Percentiles rank a stretch among this genome's conserved stretches.
These are phyloP conservation scores for Oxytorus armatus DNA, from an alignment of 2,888 invertebrate genomes.

Conservation along the genomic window DNA sequence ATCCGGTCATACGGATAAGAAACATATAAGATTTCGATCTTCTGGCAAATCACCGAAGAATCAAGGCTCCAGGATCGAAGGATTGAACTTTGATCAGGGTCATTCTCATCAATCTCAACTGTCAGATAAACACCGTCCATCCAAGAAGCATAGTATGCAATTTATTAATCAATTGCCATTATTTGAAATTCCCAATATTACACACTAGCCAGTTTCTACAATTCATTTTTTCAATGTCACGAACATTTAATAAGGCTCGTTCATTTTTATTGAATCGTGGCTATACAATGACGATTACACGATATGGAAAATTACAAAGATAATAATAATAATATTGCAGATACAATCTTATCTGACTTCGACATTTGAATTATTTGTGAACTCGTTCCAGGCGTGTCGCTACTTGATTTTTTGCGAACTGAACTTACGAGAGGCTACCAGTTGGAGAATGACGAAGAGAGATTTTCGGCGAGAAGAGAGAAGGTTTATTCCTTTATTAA, in stretches of 20 bases:
- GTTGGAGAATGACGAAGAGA: slow-evolving; percentile 97
- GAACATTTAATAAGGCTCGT: no score
- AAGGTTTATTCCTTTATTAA: slow-evolving; percentile 98
- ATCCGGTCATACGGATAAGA: slow-evolving; percentile 70
- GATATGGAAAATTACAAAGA: not conserved
- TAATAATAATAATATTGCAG: not conserved
- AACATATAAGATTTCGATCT: slow-evolving; percentile 73
- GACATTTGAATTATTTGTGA: not conserved
- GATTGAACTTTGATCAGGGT: slow-evolving; percentile 70
- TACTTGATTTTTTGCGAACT: slow-evolving; percentile 89
- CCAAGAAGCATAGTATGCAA: slow-evolving; percentile 71
- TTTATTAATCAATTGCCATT: not conserved
- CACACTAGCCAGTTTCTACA: no score
- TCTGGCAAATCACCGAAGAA: slow-evolving; percentile 66
- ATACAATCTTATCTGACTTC: not conserved
- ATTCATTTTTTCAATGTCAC: not conserved
- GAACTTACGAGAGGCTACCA: slow-evolving; percentile 97
- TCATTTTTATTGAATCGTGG: not conserved
- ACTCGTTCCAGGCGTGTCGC: slow-evolving; percentile 78
- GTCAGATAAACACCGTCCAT: slow-evolving; percentile 64
- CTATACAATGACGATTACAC: not conserved
- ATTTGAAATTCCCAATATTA: not conserved
- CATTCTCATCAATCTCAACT: slow-evolving; percentile 60
- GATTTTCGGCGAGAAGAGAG: slow-evolving; percentile 96
- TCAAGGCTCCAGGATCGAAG: slow-evolving; percentile 72